These are phyloP conservation scores for Gobio occitaniae DNA, from an alignment of 2,797 vertebrate species.

Conservation along the genomic window DNA sequence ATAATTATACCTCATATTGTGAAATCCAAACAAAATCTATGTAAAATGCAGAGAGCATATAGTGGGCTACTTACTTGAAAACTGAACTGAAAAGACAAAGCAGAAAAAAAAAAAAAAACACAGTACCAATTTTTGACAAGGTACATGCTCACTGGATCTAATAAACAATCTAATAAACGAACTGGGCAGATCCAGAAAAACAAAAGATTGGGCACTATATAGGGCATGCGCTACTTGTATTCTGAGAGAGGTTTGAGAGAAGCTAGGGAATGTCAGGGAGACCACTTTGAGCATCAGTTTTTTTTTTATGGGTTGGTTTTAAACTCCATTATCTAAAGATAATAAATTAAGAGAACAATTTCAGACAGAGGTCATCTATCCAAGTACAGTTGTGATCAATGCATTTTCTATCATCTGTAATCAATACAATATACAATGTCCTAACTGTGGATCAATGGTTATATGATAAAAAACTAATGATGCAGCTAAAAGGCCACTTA, in stretches of 20 bases:
- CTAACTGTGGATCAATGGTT: slow-evolving; percentile 15
- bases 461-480: neutral
- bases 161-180: no score
- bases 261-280: no score
- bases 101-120: no score
- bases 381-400: slow-evolving; percentile 20
- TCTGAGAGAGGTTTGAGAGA: no score
- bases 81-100: no score
- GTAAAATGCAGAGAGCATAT: neutral
- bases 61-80: no score
- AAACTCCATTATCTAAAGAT: neutral
- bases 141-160: no score
- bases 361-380: neutral
- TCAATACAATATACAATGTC: neutral
- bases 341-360: neutral
- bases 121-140: no score
- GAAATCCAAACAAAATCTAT: neutral
- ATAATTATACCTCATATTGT: neutral
- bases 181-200: no score
- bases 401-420: neutral
- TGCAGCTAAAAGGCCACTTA: neutral
- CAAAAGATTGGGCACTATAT: no score
- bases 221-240: no score
- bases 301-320: neutral
- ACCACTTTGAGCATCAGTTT: neutral